Evolutionary conservation across 1,140 invertebrate genomes (phyloP), one percentile per base, ranked within the genome.

Genomic region (Cotesia typhae): DNA sequence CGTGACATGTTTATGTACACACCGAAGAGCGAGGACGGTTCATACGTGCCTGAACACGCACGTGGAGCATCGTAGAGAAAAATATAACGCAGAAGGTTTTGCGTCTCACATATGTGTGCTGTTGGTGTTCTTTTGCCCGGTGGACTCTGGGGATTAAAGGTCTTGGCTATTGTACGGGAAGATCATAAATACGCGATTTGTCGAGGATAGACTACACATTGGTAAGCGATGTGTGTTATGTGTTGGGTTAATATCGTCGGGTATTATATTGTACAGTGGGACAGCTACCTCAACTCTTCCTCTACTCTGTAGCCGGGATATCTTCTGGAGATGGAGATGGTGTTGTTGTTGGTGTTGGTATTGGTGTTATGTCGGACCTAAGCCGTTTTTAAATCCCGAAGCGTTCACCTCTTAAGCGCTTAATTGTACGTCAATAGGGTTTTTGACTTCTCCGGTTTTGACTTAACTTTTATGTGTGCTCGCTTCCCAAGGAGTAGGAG

Each of bases 1-100:
- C 75, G 75, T 81, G 82, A 84, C 82, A 84, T 85, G 83, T 85
- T 85, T 85, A 84, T 85, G 84, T 81, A 83, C 82, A 82, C 79
- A 81, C 76, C 57, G 63, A 41, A 64, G 57, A 68, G 65, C 55
- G 73, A 63, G 71, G 74, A 60, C 75, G 76, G 72, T 71, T 74
- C 75, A 60, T 77, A 77, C 71, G 76, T 76, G 74, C 28, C 28
- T 28, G 1, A 28, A 1, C 53, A 68, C 68, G 73, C 71, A 65
- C 71, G 71, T 64, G 73, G 76, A 78, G 36, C 37, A 64, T 69
- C 70, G 72, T 74, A 64, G 70, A 53, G 65, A 73, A 74, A 76
- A 76, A 82, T 80, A 78, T 79, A 81, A 80, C 72, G 67, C 70
- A 69, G 70, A 38, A 28, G 59, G 3, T 35, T 38, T 64, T 6